These are phyloP conservation scores for Cylindroiulus punctatus DNA, from an alignment of 2,888 invertebrate species.

Conservation along the genomic window DNA sequence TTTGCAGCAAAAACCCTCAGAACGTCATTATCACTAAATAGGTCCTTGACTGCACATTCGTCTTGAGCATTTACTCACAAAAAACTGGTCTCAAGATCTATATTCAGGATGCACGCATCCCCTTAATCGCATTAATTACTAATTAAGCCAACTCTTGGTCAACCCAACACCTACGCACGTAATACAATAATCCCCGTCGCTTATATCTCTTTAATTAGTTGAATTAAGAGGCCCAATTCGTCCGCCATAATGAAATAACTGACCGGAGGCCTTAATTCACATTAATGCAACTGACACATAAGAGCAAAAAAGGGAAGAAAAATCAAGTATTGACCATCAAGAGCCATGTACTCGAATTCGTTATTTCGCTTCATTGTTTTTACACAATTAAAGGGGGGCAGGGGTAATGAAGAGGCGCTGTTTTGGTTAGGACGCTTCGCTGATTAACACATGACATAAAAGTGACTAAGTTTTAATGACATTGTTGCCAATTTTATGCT, in stretches of 20 bases:
- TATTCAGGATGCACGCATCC: not conserved
- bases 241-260: not conserved
- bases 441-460: not conserved
- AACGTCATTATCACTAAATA: too few relatives aligned
- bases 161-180: not conserved
- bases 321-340: not conserved
- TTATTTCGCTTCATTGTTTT: conserved; percentile 6
- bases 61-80: not conserved
- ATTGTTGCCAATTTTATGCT: conserved; percentile 10
- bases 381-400: not conserved
- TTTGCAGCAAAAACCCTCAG: too few relatives aligned
- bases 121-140: not conserved
- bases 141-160: not conserved
- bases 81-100: not conserved
- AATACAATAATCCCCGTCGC: conserved; percentile 3
- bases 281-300: not conserved
- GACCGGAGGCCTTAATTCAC: not conserved
- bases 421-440: not conserved
- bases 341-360: not conserved
- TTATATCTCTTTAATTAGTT: conserved; percentile 15
- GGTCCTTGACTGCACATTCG: too few relatives aligned
- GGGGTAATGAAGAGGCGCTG: not conserved
- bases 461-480: not conserved
- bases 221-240: not conserved
- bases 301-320: not conserved